These are phyloP conservation scores for Natrix natrix DNA, from an alignment of 2,797 vertebrate species.

Conservation along the genomic window DNA sequence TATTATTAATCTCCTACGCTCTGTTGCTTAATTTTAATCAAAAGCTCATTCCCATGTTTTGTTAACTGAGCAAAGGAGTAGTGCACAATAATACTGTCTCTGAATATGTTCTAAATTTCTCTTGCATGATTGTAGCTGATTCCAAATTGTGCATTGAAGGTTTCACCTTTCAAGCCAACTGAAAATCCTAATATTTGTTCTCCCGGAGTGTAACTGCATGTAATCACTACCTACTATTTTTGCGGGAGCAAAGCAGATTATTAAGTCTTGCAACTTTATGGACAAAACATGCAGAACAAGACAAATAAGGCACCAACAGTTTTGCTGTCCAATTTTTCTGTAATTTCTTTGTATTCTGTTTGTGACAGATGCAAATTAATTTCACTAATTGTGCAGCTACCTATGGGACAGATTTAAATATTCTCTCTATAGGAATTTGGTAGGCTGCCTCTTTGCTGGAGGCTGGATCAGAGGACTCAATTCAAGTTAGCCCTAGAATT, in stretches of 20 bases:
- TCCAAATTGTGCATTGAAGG: neutral
- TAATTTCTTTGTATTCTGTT: neutral
- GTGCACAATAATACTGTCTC: neutral
- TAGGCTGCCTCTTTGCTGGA: neutral
- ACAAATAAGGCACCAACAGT: neutral
- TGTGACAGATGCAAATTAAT: neutral
- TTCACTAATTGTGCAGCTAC: neutral
- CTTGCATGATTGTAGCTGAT: neutral
- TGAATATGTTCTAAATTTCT: neutral
- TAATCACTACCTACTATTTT: neutral
- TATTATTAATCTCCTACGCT: neutral
- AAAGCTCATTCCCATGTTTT: neutral
- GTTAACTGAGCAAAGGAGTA: neutral
- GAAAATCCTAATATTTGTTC: neutral
- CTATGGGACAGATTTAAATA: neutral
- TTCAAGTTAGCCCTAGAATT: neutral
- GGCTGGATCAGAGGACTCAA: neutral
- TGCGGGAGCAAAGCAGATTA: neutral
- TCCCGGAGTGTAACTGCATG: neutral
- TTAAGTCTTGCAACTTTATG: neutral
- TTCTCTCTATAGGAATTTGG: neutral
- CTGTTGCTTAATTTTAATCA: neutral
- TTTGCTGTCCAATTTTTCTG: neutral
- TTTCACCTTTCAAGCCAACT: neutral
- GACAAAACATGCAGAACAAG: neutral